A percentile compares a stretch with the other conserved stretches of the same genome.
These are phyloP conservation scores for Bombus difficillimus DNA, from an alignment of 1,140 invertebrate species.

Conservation along the genomic window DNA sequence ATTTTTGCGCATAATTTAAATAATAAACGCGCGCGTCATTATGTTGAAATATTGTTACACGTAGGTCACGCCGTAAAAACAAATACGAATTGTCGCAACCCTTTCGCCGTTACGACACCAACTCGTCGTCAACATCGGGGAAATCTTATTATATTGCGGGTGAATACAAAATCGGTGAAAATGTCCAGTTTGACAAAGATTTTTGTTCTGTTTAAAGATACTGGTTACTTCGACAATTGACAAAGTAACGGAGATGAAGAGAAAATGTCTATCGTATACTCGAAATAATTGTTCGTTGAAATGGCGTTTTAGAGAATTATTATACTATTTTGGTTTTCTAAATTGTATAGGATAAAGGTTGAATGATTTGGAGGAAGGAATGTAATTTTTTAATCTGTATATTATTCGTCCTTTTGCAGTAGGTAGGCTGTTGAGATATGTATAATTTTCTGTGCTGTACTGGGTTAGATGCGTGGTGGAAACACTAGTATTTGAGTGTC, in stretches of 20 bases:
- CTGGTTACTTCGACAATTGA: not conserved
- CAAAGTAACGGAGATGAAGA: not conserved
- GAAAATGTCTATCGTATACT: not conserved
- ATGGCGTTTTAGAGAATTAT: not conserved
- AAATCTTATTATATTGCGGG: not conserved
- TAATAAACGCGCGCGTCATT: conserved; percentile 22
- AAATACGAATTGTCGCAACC: not conserved
- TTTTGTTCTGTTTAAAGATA: too few relatives aligned
- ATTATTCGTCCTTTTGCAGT: not conserved
- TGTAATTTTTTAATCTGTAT: not conserved
- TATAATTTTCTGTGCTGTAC: too few relatives aligned
- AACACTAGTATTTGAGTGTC: too few relatives aligned
- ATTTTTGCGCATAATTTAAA: conserved; percentile 33
- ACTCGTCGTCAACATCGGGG: not conserved
- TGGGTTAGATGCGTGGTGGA: too few relatives aligned
- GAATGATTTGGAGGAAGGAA: not conserved
- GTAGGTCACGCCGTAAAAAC: not conserved
- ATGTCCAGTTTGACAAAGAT: not conserved
- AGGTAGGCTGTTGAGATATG: too few relatives aligned
- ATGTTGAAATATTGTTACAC: conserved; percentile 7
- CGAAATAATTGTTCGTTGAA: not conserved
- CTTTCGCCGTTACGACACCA: not conserved
- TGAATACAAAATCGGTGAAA: not conserved
- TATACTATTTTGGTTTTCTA: not conserved
- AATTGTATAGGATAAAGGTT: too few relatives aligned